Evolutionary conservation across 2,888 invertebrate genomes (phyloP), one percentile per base, ranked within the genome.

Genomic region (Amblyjoppa fuscipennis): DNA sequence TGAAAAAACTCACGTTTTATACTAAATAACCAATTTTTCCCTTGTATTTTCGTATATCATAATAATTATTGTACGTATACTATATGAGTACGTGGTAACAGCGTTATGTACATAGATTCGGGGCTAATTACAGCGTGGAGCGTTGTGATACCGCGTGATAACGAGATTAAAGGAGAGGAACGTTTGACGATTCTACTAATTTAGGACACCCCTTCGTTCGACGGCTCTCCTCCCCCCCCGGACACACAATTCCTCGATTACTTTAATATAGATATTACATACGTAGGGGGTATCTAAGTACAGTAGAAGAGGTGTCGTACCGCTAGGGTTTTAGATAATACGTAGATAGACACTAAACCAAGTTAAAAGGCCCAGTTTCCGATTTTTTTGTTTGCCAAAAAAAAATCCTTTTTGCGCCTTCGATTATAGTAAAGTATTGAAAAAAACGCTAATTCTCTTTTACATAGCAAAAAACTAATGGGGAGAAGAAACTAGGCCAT

Each of bases 21-120:
- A 92, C 92, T 93, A 93, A 92, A 92, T 93, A 93, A 93, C 91
- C 91, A 93, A 92, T 93, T 92, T 91, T 92, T 92, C 51, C 75
- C 70, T 83, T 84, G 76, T 87, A 83, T 87, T 91, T 92, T 92
- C 89, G 90, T 91, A 90, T 89, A 87, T 91, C 89, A 88, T 89
- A 89, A 88, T 90, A 73, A 79, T 66, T 45, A 76, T 84, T 81
- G 79, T 75, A 83, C 78, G 82, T 81, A 78, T 76, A 74, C 83
- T 73, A 81, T 83, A 79, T 76, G 31, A 68, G 73, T 86, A 83
- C 74, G 83, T 77, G 68, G 68, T 86, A 86, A 86, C 85, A 86
- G 80, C 76, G 41, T 79, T 85, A 83, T 83, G 71, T 83, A 86
- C 85, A 86, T 69, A 86, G 41, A 83, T 80, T 83, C 64, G 49